Conservation (phyloP, 2,797 vertebrate species). For the Halcyon badia region DNA sequence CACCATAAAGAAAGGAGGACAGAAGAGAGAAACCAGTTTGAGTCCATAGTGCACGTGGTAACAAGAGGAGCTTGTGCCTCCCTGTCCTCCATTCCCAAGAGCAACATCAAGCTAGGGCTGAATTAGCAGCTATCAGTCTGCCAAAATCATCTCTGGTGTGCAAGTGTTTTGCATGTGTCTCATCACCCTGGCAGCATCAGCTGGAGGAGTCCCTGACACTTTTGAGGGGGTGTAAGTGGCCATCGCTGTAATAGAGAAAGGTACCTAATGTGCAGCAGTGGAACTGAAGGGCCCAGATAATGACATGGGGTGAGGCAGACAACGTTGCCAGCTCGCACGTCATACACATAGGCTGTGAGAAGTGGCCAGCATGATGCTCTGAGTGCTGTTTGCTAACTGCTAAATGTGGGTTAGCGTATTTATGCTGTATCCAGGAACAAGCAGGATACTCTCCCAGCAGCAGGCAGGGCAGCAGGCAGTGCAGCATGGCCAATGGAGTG, state of each 20-base stretch:
- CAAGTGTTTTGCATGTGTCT: not conserved
- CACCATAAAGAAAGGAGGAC: not conserved
- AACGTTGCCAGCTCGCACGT: not conserved
- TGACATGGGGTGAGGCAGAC: rapidly evolving
- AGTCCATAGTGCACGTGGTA: not conserved
- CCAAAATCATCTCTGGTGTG: not conserved
- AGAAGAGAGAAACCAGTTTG: not conserved
- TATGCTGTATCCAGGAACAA: not conserved
- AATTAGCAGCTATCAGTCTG: not conserved
- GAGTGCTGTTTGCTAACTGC: not conserved
- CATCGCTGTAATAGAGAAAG: not conserved
- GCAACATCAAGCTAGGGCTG: not conserved
- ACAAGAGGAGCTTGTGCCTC: not conserved
- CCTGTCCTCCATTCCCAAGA: not conserved
- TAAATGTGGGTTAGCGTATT: not conserved
- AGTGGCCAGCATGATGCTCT: not conserved
- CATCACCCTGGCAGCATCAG: rapidly evolving
- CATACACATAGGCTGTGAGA: not conserved
- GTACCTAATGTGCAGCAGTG: not conserved
- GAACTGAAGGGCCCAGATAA: not conserved
- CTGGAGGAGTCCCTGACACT: not conserved
- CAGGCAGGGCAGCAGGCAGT: not conserved
- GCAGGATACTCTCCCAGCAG: not conserved
- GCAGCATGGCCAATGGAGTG: not conserved
- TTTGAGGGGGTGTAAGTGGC: not conserved